A percentile compares a stretch with the other conserved stretches of the same genome.
These are phyloP conservation scores for Syngnathus acus DNA, from an alignment of 2,797 vertebrate genomes.

Conservation along the genomic window DNA sequence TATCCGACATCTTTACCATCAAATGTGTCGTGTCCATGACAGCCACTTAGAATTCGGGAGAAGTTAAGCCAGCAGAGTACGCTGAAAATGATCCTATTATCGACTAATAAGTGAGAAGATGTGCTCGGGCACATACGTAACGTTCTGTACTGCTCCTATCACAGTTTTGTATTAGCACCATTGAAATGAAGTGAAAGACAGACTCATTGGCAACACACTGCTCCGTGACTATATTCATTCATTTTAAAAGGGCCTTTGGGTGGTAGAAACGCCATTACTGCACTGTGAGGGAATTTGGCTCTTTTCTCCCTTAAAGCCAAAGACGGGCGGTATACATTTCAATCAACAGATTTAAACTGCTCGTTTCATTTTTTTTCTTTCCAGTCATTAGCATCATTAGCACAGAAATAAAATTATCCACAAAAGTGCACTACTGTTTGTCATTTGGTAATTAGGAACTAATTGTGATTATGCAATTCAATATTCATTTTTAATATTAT, in stretches of 20 bases:
- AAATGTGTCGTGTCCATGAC: constrained; percentile 48
- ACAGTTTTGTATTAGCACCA: constrained; percentile 13
- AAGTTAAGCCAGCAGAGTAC: constrained; percentile 27
- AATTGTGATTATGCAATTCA: background rate
- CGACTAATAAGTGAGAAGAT: constrained; percentile 55
- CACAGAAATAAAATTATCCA: background rate
- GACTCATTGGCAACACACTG: background rate
- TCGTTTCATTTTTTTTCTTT: background rate
- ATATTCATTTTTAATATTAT: background rate
- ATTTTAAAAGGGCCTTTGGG: background rate
- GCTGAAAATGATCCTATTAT: constrained; percentile 58
- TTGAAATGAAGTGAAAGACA: constrained; percentile 27
- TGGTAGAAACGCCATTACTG: too few relatives aligned
- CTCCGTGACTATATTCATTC: background rate
- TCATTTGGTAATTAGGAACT: background rate
- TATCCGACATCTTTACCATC: constrained; percentile 59
- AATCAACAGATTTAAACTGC: background rate
- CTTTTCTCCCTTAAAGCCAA: too few relatives aligned
- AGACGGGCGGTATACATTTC: too few relatives aligned
- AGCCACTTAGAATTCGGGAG: constrained; percentile 50
- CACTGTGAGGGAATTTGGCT: too few relatives aligned
- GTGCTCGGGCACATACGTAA: constrained; percentile 31
- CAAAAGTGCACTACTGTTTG: background rate
- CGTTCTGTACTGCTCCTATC: constrained; percentile 30
- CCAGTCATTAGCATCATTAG: background rate